phyloP scores from a whole-genome alignment of 2,113 vertebrate species.

The Dissostichus mawsoni region DNA sequence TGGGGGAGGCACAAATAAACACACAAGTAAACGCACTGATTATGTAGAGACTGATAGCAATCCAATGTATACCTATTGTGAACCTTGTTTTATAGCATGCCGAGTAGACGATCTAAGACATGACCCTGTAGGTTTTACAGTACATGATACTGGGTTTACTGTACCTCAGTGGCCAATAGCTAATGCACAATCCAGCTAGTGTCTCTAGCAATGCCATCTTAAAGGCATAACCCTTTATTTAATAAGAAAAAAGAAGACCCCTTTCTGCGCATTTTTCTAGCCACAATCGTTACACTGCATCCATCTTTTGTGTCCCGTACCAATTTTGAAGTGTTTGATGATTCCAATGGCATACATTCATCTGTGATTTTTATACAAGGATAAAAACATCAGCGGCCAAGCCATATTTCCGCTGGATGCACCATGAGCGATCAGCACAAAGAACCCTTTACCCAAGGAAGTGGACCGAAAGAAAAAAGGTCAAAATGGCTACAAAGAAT shows the following conservation, averaged over 20 bases:
- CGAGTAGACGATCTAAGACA: conserved; percentile 65
- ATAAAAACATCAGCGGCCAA: conserved; percentile 50
- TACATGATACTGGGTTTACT: conserved; percentile 45
- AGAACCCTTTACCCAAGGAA: conserved; percentile 73
- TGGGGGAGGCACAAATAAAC: conserved; percentile 41
- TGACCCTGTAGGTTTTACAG: conserved; percentile 69
- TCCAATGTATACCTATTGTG: conserved; percentile 66
- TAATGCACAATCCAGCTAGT: conserved; percentile 72
- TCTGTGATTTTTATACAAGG: conserved; percentile 58
- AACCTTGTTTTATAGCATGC: conserved; percentile 79
- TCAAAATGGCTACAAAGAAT: conserved; percentile 24
- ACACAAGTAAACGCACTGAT: conserved; percentile 71
- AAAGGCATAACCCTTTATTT: conserved; percentile 69
- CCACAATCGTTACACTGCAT: conserved; percentile 21
- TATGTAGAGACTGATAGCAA: conserved; percentile 72
- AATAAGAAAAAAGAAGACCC: not conserved
- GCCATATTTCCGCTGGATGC: conserved; percentile 72
- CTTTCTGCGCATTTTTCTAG: conserved; percentile 41
- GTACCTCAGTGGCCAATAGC: conserved; percentile 72
- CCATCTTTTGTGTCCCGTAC: conserved; percentile 35
- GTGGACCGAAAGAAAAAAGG: conserved; percentile 33
- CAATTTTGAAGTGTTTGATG: conserved; percentile 42
- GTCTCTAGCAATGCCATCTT: conserved; percentile 59
- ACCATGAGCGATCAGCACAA: conserved; percentile 42
- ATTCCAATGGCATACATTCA: conserved; percentile 21